phyloP scores from a whole-genome alignment of 2,797 vertebrate genomes.

The Artibeus jamaicensis region DNA sequence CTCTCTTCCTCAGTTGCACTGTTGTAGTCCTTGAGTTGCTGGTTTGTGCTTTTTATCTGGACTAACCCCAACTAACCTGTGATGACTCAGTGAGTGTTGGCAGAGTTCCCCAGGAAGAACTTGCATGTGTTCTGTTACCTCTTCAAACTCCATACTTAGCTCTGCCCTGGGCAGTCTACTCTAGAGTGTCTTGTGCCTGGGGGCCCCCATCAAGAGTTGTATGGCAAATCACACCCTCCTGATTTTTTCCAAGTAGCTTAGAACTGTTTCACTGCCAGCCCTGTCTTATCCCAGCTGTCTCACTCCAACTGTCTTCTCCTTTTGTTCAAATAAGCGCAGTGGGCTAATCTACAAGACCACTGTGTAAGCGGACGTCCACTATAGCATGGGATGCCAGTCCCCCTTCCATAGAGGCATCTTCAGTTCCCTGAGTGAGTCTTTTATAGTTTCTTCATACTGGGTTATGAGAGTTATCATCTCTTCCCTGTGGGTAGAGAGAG shows the following conservation, averaged over 20 bases:
- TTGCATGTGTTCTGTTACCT: neutral
- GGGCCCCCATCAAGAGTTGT: neutral
- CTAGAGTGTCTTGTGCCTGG: neutral
- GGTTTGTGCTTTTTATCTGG: neutral
- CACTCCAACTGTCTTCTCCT: neutral
- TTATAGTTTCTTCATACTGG: neutral
- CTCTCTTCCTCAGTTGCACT: neutral
- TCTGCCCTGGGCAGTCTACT: neutral
- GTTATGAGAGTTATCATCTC: neutral
- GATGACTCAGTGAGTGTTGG: neutral
- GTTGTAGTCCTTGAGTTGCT: neutral
- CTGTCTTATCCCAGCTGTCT: neutral
- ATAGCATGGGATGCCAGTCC: neutral
- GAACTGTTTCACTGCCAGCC: neutral
- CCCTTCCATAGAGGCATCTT: neutral
- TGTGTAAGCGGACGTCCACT: neutral
- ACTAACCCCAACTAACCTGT: neutral
- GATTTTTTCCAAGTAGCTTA: neutral
- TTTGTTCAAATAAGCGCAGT: neutral
- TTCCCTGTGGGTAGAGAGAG: neutral
- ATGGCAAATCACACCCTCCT: neutral
- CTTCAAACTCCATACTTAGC: neutral
- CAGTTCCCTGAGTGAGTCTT: neutral
- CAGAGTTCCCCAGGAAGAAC: neutral
- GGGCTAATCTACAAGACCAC: neutral